Base-by-base conservation (phyloP, 1,140 invertebrate species). In the Scaptomyza hsui region DNA sequence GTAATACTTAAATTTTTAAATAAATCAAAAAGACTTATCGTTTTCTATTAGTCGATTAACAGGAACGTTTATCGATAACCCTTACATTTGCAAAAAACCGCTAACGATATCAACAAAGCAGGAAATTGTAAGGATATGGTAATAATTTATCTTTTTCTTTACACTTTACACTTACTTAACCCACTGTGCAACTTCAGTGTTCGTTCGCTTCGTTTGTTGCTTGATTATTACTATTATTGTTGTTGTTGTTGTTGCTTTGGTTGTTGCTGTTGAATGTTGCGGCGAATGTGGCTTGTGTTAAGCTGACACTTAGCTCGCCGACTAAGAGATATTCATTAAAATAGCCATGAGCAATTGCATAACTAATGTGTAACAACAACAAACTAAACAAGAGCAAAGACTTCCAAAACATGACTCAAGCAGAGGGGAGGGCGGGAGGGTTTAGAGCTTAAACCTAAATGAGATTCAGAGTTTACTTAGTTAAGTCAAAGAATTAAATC, bases 281-380 rank as follows among this genome's bases (percentile, higher is more conserved):
- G 52, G 18, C 37, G 21, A 24, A 37, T 57, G 16, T 45, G 19
- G 69, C 44, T 60, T 60, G 72, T 63, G 77, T 65, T 72, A 49
- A 67, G 44, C 78, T 77, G 65, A 79, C 77, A 75, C 71, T 72
- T 75, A 63, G 61, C 55, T 56, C 62, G 71, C 77, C 77, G 62
- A 81, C 78, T 76, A 53, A 81, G 60, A 81, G 77, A 76, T 73
- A 81, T 69, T 72, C 68, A 73, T 81, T 81, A 73, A 63, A 55
- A 57, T 67, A 59, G 70, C 70, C 70, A 49, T 39, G 39, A 72
- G 73, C 60, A 60, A 61, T 72, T 72, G 70, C 69, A 76, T 81
- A 80, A 80, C 55, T 74, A 64, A 80, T 73, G 60, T 67, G 65
- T 65, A 65, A 61, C 72, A 74, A 61, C 72, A 74, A 49, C 68